Base-by-base conservation (phyloP, 2,888 invertebrate genomes). In the Caenorhabditis uteleia region DNA sequence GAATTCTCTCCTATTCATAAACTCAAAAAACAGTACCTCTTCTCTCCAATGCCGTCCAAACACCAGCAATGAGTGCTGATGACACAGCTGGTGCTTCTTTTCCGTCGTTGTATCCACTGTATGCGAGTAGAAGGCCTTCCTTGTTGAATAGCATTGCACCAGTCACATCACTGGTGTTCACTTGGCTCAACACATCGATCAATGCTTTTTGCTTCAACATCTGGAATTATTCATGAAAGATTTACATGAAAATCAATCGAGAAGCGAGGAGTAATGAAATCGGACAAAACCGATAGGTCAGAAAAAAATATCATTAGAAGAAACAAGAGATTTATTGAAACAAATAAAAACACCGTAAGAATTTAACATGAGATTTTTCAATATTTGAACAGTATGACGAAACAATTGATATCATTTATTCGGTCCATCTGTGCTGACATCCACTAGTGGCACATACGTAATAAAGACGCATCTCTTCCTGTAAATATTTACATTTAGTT, bases 381-480 rank as follows among this genome's bases (percentile, higher is more conserved):
- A n/a, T n/a, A n/a, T n/a, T n/a, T n/a, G n/a, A n/a, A n/a, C n/a
- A n/a, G n/a, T n/a, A n/a, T 8, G 34, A 20, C 10, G n/a, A 46
- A 46, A 46, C 20, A 29, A 31, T 31, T 27, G 10, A 23, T 10
- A 20, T 34, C n/a, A 7, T n/a, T 40, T 40, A 40, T 21, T 87
- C 87, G 16, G 86, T 87, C 87, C 86, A 87, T 50, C 85, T 75
- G 77, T 86, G 85, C 16, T 83, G 74, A 74, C 87, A 87, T 51
- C 82, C 78, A 3, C 77, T 73, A 66, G 84, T 83, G 14, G 85
- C 84, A 71, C 87, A 87, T 29, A 87, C 87, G 75, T 87, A 87
- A 74, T 87, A 87, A 31, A 87, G 82, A 51, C 86, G 75, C 87
- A 87, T 87, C 39, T 86, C 86, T 66, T 87, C 86, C 85, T 85